Base-by-base conservation (phyloP, 2,113 vertebrate species). In the Pedetes capensis region DNA sequence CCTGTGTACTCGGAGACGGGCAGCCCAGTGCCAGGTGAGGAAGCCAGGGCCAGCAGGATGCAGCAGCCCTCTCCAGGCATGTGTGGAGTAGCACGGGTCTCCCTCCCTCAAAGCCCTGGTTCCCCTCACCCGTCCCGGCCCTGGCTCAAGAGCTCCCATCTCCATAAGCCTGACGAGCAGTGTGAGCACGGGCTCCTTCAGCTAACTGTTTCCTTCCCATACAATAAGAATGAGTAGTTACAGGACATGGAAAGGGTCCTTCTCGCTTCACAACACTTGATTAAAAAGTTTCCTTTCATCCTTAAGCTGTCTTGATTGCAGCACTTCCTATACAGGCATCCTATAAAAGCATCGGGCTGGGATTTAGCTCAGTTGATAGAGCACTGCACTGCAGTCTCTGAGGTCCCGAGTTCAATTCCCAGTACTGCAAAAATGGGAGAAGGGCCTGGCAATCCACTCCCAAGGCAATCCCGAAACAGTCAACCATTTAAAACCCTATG, bases 41-140 rank as follows among this genome's bases (percentile, higher is more conserved):
- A 83, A 34, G 93, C 82, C 72, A 91, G 90, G 9, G n/a, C 6
- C 84, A 66, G 75, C 69, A 63, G 93, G 72, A n/a, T 10, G 5
- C 1, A 0, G 75, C 10, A n/a, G n/a, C 53, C 59, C 16, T 32
- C 11, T 32, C 29, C 63, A 29, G 1, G 29, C 32, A 66, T 39
- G 16, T 25, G 9, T 0, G 22, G 22, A 51, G 44, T 8, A 18
- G 32, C 55, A 6, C 0, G 0, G 5, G 8, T 0, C 0, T 5
- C 18, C 39, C n/a, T 79, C 34, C 63, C 20, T 2, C 39, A 14
- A 14, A 34, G 59, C 11, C 27, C 51, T 0, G 0, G 3, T 1
- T 2, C 37, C 44, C 72, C 32, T 55, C 22, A 7, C 49, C 34
- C 29, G 16, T 53, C 51, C 47, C 5, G 13, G 37, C 42, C 11